phyloP scores from a whole-genome alignment of 1,140 invertebrate genomes.

The Ceratina japonica region DNA sequence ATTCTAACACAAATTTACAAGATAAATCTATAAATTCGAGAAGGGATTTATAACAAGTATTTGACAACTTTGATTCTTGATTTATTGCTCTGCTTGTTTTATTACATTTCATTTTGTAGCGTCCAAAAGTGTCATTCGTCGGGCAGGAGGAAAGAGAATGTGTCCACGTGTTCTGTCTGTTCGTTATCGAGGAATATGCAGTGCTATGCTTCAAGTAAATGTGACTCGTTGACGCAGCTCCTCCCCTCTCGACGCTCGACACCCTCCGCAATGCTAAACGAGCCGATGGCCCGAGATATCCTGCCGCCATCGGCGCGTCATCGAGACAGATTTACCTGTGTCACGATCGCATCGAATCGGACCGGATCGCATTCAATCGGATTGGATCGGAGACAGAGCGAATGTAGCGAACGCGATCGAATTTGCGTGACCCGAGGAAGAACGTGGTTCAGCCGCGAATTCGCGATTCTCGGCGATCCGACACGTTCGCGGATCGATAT shows the following conservation, averaged over 20 bases:
- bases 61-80: no score
- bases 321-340: conserved; percentile 56
- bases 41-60: no score
- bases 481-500: conserved; percentile 33
- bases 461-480: conserved; percentile 15
- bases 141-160: no score
- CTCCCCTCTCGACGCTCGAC: conserved; percentile 66
- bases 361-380: neutral
- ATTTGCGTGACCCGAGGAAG: neutral
- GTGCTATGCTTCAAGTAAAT: conserved; percentile 62
- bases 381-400: conserved; percentile 2
- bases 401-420: conserved; percentile 16
- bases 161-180: neutral
- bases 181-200: conserved; percentile 30
- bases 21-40: no score
- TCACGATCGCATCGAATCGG: conserved; percentile 20
- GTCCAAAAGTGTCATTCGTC: no score
- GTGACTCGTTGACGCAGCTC: conserved; percentile 72
- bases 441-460: neutral
- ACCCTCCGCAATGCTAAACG: conserved; percentile 75
- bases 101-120: no score
- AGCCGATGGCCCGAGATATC: conserved; percentile 74
- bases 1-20: no score
- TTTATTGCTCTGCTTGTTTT: no score
- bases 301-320: conserved; percentile 69